Base-by-base conservation (phyloP, 2,888 invertebrate genomes). In the Dilophus febrilis region DNA sequence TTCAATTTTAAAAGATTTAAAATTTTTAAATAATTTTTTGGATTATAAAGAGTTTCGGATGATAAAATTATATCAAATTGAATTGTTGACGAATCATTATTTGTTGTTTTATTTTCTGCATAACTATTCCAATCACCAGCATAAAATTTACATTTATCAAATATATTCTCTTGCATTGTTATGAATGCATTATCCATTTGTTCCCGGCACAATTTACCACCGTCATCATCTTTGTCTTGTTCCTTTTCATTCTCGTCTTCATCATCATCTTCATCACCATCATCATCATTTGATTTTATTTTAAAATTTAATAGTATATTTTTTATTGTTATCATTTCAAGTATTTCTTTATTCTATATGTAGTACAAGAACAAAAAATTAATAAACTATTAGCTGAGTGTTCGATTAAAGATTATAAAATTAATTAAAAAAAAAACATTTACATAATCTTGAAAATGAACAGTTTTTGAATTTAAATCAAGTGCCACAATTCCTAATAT, bases 401-500 rank as follows among this genome's bases (percentile, higher is more conserved):
- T n/a, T n/a, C n/a, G n/a, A n/a, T n/a, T n/a, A n/a, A n/a, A n/a
- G n/a, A n/a, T n/a, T n/a, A n/a, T n/a, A n/a, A n/a, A n/a, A n/a
- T n/a, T 34, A 13, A 13, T 17, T 36, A 17, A 26, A 33, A 19
- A 39, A 44, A 35, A 22, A 39, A 42, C 45, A 66, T 80, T 71
- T 68, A 92, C 94, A 70, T 90, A 97, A 65, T 97, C 95, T 63
- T 95, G 94, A 63, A 92, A 91, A 53, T 79, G 74, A 11, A 87
- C 84, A 38, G 48, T 49, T 22, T 22, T 22, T 3, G 83, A 76
- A 37, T 77, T 80, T 51, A 71, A 67, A 34, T 71, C 57, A 31
- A 81, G 64, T 12, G 83, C 71, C 53, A 78, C 70, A 37, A 94
- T 73, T n/a, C 92, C 92, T 40, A 92, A 65, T 40, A 95, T 65